These are phyloP conservation scores for Pyxicephalus adspersus DNA, from an alignment of 2,113 vertebrate genomes.

Conservation along the genomic window DNA sequence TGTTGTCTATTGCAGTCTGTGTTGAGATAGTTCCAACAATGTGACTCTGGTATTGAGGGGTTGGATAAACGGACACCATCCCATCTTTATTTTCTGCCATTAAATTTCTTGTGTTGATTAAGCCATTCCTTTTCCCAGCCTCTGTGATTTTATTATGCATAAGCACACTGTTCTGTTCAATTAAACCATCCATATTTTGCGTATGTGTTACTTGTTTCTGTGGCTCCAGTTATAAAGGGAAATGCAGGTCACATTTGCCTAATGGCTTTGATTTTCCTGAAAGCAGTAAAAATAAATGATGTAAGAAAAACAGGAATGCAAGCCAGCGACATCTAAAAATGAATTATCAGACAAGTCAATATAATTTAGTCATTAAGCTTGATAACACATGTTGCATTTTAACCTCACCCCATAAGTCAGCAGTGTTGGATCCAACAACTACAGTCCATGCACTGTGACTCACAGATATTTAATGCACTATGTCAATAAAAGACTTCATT, in stretches of 20 bases:
- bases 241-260: constrained; percentile 61
- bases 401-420: not conserved
- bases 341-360: constrained; percentile 23
- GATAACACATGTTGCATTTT: constrained; percentile 19
- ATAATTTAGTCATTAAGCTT: constrained; percentile 30
- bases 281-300: constrained; percentile 59
- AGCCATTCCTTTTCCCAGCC: constrained; percentile 78
- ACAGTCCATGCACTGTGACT: not conserved
- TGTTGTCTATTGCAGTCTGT: constrained; percentile 59
- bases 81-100: constrained; percentile 78
- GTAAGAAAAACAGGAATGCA: constrained; percentile 52
- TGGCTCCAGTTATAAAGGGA: constrained; percentile 46
- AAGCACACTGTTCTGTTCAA: constrained; percentile 69
- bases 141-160: constrained; percentile 68
- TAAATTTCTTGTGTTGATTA: constrained; percentile 85
- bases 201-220: constrained; percentile 31
- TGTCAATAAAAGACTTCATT: not conserved
- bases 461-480: not conserved
- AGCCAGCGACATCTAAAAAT: constrained; percentile 37
- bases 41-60: constrained; percentile 81
- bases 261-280: constrained; percentile 71
- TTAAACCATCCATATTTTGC: constrained; percentile 71
- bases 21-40: constrained; percentile 64
- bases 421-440: not conserved
- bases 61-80: constrained; percentile 79